Evolutionary conservation across 2,888 invertebrate genomes (phyloP).

Genomic region (Cyclophora punctaria): DNA sequence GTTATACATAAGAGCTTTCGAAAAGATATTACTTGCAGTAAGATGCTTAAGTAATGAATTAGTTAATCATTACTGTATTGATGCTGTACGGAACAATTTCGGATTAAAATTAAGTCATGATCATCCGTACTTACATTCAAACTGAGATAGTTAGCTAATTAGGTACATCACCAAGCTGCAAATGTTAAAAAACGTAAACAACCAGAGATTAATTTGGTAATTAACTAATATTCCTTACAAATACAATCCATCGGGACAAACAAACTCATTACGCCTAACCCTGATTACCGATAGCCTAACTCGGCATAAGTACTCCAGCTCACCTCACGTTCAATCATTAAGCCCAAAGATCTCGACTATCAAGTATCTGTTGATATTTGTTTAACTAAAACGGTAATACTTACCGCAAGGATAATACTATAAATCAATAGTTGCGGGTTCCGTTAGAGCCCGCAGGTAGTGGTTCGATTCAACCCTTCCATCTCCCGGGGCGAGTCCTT

Average conservation of each 20-base stretch:
- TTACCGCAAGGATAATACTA: conserved; percentile 7
- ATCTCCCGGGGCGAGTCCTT: conserved; percentile 21
- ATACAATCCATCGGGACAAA: neutral
- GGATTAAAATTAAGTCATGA: no score
- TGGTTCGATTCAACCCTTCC: conserved; percentile 20
- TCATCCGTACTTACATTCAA: no score
- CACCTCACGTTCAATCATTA: neutral
- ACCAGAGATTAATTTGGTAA: neutral
- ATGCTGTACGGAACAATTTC: no score
- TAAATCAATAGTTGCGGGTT: conserved; percentile 10
- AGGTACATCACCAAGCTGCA: no score
- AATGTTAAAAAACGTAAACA: neutral
- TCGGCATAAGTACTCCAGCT: neutral
- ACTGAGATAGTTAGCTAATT: no score
- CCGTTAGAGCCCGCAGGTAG: conserved; percentile 27
- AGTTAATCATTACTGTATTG: no score
- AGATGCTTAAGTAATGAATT: no score
- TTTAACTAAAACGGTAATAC: conserved; percentile 11
- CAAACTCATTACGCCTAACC: neutral
- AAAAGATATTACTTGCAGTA: no score
- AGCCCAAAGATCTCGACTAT: neutral
- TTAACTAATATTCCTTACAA: neutral
- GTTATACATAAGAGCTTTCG: no score
- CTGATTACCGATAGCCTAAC: neutral
- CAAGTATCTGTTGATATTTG: conserved; percentile 2